phyloP scores from a whole-genome alignment of 2,113 vertebrate genomes.

The Columbina picui region DNA sequence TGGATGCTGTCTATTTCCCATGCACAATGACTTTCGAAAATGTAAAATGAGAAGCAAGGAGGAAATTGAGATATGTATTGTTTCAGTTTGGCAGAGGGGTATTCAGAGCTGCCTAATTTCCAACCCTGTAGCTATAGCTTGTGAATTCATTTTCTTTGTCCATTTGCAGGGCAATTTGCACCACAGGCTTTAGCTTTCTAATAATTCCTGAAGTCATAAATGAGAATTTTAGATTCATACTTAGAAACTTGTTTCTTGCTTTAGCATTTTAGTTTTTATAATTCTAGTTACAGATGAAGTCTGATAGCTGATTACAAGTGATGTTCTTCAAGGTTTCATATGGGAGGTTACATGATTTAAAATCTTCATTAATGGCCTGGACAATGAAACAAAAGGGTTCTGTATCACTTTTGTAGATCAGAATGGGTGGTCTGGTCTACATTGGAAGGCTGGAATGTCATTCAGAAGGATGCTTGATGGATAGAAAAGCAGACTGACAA shows the following conservation, averaged over 20 bases:
- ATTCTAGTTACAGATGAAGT: not conserved
- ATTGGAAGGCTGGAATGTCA: not conserved
- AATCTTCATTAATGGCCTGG: not conserved
- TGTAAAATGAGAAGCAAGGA: not conserved
- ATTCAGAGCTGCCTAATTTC: not conserved
- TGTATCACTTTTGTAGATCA: not conserved
- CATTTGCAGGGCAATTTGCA: not conserved
- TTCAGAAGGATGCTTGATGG: not conserved
- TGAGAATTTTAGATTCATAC: not conserved
- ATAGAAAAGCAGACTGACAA: not conserved
- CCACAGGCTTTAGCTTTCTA: not conserved
- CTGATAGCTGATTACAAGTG: not conserved
- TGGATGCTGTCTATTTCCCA: not conserved
- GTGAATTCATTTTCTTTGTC: not conserved
- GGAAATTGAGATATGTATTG: not conserved
- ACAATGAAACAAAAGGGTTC: not conserved
- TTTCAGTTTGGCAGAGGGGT: not conserved
- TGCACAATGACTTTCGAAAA: not conserved
- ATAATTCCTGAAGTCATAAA: not conserved
- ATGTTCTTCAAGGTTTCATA: not conserved
- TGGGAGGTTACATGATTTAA: not conserved
- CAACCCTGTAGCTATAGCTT: not conserved
- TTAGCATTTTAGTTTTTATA: not conserved
- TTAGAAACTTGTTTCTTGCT: not conserved
- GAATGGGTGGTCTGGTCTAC: not conserved